phyloP scores from a whole-genome alignment of 2,888 invertebrate genomes.

The Heliothis peltigera region DNA sequence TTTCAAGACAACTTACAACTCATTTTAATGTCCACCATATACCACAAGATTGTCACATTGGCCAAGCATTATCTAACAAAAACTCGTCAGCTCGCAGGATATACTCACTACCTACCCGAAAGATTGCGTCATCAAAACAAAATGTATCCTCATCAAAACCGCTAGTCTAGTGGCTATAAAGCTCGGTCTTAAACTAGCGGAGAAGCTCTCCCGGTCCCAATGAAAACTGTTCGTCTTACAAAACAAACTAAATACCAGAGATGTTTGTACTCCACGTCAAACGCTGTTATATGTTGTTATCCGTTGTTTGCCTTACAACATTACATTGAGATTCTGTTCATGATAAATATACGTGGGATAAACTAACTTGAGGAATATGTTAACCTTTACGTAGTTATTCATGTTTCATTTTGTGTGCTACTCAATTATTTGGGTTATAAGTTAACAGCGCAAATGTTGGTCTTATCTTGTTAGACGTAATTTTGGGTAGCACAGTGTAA shows the following conservation, averaged over 20 bases:
- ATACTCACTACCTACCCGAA: slow-evolving; percentile 3
- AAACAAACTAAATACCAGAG: slow-evolving; percentile 66
- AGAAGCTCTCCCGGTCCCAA: slow-evolving; percentile 44
- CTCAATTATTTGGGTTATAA: neutral
- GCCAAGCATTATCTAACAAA: neutral
- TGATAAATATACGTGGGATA: slow-evolving; percentile 20
- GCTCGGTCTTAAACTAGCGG: slow-evolving; percentile 32
- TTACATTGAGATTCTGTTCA: slow-evolving; percentile 47
- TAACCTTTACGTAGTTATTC: neutral
- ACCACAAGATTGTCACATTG: neutral
- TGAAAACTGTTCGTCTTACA: slow-evolving; percentile 63
- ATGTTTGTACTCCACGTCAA: slow-evolving; percentile 65
- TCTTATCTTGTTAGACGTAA: neutral
- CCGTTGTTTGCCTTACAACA: slow-evolving; percentile 54
- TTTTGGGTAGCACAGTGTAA: too few relatives aligned
- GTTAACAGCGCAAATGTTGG: neutral
- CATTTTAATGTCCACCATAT: neutral
- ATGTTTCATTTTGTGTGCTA: neutral
- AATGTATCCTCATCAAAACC: slow-evolving; percentile 36
- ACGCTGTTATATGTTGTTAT: slow-evolving; percentile 66
- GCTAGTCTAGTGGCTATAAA: slow-evolving; percentile 25
- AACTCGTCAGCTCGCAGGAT: slow-evolving; percentile 25
- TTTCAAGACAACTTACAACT: too few relatives aligned
- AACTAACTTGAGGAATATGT: slow-evolving; percentile 1
- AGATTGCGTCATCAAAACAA: slow-evolving; percentile 20